A percentile compares a stretch with the other conserved stretches of the same genome.
Conservation (phyloP, 2,113 vertebrate species). For the Strigops habroptila region DNA sequence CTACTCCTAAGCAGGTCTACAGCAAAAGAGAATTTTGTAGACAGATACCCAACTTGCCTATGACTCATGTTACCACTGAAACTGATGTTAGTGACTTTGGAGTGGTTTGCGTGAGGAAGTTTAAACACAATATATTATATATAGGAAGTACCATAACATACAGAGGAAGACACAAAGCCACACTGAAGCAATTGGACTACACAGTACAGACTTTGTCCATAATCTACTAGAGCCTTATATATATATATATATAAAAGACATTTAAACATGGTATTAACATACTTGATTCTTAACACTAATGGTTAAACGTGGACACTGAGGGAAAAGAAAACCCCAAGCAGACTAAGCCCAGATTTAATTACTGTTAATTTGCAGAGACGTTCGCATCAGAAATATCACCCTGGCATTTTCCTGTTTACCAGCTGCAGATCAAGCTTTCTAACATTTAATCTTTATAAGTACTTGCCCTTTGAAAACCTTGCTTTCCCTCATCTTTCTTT, state of each 20-base stretch:
- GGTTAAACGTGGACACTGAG: neutral
- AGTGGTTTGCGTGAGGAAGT: neutral
- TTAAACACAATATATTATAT: neutral
- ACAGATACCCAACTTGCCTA: neutral
- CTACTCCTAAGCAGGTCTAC: neutral
- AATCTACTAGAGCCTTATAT: neutral
- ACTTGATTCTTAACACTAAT: neutral
- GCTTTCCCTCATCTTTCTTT: neutral
- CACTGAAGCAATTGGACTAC: neutral
- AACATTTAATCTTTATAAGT: slow-evolving; percentile 31
- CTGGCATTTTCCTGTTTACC: slow-evolving; percentile 57
- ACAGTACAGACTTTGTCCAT: neutral
- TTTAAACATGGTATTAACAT: neutral
- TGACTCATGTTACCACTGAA: neutral
- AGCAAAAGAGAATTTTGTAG: neutral
- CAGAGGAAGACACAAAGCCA: neutral
- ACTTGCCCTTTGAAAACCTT: slow-evolving; percentile 43
- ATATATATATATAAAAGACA: neutral
- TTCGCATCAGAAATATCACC: slow-evolving; percentile 44
- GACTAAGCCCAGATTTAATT: slow-evolving; percentile 22
- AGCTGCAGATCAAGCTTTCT: slow-evolving; percentile 21
- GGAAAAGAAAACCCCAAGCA: neutral
- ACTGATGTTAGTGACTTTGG: neutral
- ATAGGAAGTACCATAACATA: neutral
- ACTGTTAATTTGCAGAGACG: slow-evolving; percentile 15